Percentiles rank a stretch among this genome's conserved stretches.
Conservation (phyloP, 2,797 vertebrate species). For the Merluccius polli region DNA sequence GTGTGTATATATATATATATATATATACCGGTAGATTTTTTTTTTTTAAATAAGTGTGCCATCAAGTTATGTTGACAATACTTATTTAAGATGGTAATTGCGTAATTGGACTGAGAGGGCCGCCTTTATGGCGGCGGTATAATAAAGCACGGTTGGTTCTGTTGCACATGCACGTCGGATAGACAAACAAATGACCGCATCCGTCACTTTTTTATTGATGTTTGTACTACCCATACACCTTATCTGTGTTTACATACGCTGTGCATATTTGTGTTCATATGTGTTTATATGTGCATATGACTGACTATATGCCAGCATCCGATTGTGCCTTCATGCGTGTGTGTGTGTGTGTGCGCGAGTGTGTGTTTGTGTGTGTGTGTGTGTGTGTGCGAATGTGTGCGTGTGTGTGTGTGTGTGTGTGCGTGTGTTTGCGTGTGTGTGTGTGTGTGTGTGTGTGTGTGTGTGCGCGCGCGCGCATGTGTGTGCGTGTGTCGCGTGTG, state of each 20-base stretch:
- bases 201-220: constrained; percentile 66
- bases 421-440: constrained; percentile 29
- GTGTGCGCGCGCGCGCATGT: constrained; percentile 32
- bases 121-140: constrained; percentile 46
- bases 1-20: background rate
- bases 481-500: constrained; percentile 17
- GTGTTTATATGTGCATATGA: constrained; percentile 37
- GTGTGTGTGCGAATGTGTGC: constrained; percentile 19
- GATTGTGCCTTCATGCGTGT: constrained; percentile 8
- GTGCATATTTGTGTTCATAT: constrained; percentile 60
- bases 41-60: background rate
- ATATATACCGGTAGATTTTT: too few relatives aligned
- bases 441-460: constrained; percentile 24
- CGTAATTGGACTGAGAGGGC: constrained; percentile 7
- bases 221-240: constrained; percentile 50
- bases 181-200: constrained; percentile 53
- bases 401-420: constrained; percentile 28
- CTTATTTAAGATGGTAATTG: background rate
- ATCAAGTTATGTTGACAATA: background rate
- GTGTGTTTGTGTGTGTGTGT: constrained; percentile 31
- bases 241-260: constrained; percentile 67
- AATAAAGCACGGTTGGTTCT: constrained; percentile 37
- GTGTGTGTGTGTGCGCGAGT: constrained; percentile 21
- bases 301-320: background rate
- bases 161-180: background rate